Conservation (phyloP, 2,113 vertebrate genomes). For the Lucifuga dentata region DNA sequence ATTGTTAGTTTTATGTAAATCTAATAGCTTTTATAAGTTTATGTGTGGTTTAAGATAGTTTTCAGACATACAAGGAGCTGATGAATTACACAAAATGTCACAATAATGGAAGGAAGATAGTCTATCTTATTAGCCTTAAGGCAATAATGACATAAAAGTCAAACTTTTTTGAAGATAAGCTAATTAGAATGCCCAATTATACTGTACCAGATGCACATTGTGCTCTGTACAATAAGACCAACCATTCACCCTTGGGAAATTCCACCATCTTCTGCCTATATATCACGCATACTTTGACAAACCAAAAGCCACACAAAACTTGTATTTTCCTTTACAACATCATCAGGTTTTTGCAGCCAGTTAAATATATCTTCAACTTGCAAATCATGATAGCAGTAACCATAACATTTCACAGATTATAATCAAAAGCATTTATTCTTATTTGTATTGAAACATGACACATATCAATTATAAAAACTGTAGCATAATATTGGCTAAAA, state of each 20-base stretch:
- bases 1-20: too few relatives aligned
- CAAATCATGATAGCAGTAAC: background rate
- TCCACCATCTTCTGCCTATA: background rate
- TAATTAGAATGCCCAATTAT: background rate
- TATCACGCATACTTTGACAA: background rate
- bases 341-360: background rate
- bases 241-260: background rate
- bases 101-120: too few relatives aligned
- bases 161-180: too few relatives aligned
- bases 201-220: background rate
- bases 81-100: background rate
- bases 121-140: too few relatives aligned
- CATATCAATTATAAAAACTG: conserved; percentile 46
- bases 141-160: too few relatives aligned
- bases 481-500: conserved; percentile 34
- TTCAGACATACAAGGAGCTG: background rate
- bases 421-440: conserved; percentile 66
- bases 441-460: conserved; percentile 30
- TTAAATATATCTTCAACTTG: background rate
- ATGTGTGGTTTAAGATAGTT: background rate
- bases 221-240: background rate
- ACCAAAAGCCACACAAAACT: background rate
- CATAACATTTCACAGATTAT: conserved; percentile 23
- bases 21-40: background rate
- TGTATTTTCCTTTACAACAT: background rate